These are phyloP conservation scores for Osmerus eperlanus DNA, from an alignment of 2,113 vertebrate genomes.

Conservation along the genomic window DNA sequence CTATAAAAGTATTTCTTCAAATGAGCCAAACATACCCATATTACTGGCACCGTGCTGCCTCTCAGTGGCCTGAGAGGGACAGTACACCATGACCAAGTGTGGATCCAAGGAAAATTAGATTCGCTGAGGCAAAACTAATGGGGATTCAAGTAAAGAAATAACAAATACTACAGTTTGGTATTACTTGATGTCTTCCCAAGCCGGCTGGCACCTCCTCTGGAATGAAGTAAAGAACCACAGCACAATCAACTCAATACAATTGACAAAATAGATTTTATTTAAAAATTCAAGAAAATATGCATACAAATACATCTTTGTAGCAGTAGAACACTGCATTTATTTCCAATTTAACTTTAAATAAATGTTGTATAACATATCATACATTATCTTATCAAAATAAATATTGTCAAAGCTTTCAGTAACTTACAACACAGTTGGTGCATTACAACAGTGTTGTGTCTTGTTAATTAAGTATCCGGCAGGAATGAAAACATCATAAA, in stretches of 20 bases:
- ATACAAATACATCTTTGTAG: constrained; percentile 61
- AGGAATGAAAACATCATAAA: not conserved
- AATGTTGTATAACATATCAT: constrained; percentile 28
- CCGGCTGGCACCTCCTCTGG: not conserved
- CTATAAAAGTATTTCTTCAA: not conserved
- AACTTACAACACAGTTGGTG: constrained; percentile 12
- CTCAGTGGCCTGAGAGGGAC: constrained; percentile 52
- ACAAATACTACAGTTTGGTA: too few relatives aligned
- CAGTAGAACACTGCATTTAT: constrained; percentile 57
- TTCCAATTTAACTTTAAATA: constrained; percentile 21
- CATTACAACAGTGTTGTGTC: not conserved
- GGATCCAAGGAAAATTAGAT: too few relatives aligned
- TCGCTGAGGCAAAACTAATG: too few relatives aligned
- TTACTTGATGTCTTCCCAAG: too few relatives aligned
- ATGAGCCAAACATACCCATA: constrained; percentile 5
- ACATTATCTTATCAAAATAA: constrained; percentile 44
- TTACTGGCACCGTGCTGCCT: constrained; percentile 60
- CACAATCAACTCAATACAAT: constrained; percentile 4
- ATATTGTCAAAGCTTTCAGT: constrained; percentile 25
- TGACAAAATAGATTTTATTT: constrained; percentile 73
- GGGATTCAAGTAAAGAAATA: too few relatives aligned
- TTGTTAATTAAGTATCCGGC: constrained; percentile 4
- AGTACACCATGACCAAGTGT: constrained; percentile 14
- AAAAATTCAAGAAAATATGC: constrained; percentile 53
- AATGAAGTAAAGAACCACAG: not conserved